A percentile compares a stretch with the other conserved stretches of the same genome.
Conservation (phyloP, 2,888 invertebrate genomes). For the Silvanus unidentatus region DNA sequence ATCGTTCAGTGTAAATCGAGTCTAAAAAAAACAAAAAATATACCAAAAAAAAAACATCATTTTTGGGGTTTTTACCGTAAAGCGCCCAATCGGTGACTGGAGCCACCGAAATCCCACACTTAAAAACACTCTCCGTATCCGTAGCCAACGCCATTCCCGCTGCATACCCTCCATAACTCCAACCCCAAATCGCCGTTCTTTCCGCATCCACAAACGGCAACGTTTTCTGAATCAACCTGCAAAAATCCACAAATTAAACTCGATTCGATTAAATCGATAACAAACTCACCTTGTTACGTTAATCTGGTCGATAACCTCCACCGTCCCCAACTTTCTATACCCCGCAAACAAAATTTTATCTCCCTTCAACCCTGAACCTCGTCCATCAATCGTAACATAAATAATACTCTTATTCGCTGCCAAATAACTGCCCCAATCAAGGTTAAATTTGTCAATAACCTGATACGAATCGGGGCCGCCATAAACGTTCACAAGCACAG, state of each 20-base stretch:
- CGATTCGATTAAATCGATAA: constrained; percentile 1
- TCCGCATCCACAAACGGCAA: constrained; percentile 69
- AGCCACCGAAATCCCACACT: constrained; percentile 91
- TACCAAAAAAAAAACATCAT: too few relatives aligned
- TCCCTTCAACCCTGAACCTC: constrained; percentile 84
- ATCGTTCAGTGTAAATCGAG: constrained; percentile 94
- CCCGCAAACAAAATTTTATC: constrained; percentile 75
- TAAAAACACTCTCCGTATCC: constrained; percentile 69
- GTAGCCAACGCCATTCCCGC: constrained; percentile 80
- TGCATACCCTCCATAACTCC: constrained; percentile 97
- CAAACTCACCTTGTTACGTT: constrained; percentile 63
- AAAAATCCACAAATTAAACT: constrained; percentile 17
- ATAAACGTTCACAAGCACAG: constrained; percentile 82
- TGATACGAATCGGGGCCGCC: constrained; percentile 87
- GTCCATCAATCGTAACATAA: constrained; percentile 82
- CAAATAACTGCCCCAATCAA: constrained; percentile 86
- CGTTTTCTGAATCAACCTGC: constrained; percentile 59
- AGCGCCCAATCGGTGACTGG: constrained; percentile 96
- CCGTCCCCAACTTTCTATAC: constrained; percentile 78
- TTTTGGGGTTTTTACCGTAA: constrained; percentile 66
- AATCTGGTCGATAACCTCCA: constrained; percentile 89
- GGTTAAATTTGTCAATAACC: constrained; percentile 73
- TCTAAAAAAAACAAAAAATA: constrained; percentile 69
- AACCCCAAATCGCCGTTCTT: constrained; percentile 93
- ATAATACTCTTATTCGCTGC: constrained; percentile 78